Conservation (phyloP, 1,140 invertebrate genomes). For the Megathymus violae region DNA sequence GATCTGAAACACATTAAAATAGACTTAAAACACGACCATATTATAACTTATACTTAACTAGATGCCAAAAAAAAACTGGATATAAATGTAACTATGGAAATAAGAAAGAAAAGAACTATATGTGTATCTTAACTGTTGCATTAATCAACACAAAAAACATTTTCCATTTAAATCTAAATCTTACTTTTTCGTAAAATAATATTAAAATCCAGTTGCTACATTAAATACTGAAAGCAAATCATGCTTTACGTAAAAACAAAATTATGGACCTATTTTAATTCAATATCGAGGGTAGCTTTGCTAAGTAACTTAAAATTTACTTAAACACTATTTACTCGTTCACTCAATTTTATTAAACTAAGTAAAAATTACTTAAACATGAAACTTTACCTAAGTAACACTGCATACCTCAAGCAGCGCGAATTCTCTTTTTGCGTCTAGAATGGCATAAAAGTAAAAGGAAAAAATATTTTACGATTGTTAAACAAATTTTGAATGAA, state of each 20-base stretch:
- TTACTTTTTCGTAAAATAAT: neutral
- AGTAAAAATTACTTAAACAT: slow-evolving; percentile 40
- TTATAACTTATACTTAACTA: slow-evolving; percentile 19
- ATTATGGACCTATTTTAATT: slow-evolving; percentile 22
- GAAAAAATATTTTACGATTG: too few species aligned
- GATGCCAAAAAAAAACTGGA: slow-evolving; percentile 5
- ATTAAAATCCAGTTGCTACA: neutral
- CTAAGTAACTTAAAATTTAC: slow-evolving; percentile 23
- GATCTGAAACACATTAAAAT: slow-evolving; percentile 3
- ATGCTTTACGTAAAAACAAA: slow-evolving; percentile 3
- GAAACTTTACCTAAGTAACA: slow-evolving; percentile 31
- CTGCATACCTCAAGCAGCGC: slow-evolving; percentile 19
- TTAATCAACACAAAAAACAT: too few species aligned
- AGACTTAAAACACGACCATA: slow-evolving; percentile 25
- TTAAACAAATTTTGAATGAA: too few species aligned
- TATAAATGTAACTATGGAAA: too few species aligned
- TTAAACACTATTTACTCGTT: slow-evolving; percentile 12
- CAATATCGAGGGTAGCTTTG: slow-evolving; percentile 28
- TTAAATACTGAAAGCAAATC: neutral
- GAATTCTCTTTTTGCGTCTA: neutral
- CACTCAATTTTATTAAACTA: slow-evolving; percentile 32
- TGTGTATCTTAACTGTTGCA: neutral
- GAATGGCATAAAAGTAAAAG: too few species aligned
- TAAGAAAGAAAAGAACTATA: too few species aligned
- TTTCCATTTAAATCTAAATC: too few species aligned